Base-by-base conservation (phyloP, 2,113 vertebrate genomes). In the Lates calcarifer region DNA sequence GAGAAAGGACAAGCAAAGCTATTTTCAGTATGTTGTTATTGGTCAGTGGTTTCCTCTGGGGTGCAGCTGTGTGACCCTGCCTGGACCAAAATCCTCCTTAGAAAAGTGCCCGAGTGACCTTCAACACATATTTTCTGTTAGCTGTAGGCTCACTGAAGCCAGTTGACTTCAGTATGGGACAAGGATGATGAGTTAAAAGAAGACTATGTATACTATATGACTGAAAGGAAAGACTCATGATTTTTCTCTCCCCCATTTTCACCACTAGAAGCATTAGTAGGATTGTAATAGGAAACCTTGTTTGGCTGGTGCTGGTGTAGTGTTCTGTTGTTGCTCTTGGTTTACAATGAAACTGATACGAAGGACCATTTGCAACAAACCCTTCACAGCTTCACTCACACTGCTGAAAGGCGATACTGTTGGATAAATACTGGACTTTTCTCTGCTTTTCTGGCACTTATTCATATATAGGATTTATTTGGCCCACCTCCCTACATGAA, bases 301-400 rank as follows among this genome's bases (percentile, higher is more conserved):
- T 74, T 63, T 62, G 49, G 6, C n/a, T 55, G 43, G 2, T 37
- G 71, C 53, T 35, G 49, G 66, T 74, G 47, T 80, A 11, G 53
- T 76, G 67, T 77, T 63, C 47, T 61, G 20, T 33, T 55, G 57
- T 77, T 84, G 47, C 77, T 85, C 37, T 60, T 72, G 58, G 24
- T 72, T 60, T 77, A 51, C 17, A 13, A 5, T 74, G 57, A 74
- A 65, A 70, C 37, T 28, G 81, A 74, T 74, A 22, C 61, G 60
- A 17, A 11, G 43, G n/a, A 28, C 79, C 28, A 61, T 78, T 70
- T 74, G 17, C 57, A 75, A 5, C 22, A 10, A 24, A 13, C 39
- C 17, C 61, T 56, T 80, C 17, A 41, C 24, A 53, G 35, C 65
- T 69, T 84, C 24, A 57, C 18, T 49, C 29, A 31, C 39, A n/a